Conservation (phyloP, 2,113 vertebrate species). For the Tragulus kanchil region DNA sequence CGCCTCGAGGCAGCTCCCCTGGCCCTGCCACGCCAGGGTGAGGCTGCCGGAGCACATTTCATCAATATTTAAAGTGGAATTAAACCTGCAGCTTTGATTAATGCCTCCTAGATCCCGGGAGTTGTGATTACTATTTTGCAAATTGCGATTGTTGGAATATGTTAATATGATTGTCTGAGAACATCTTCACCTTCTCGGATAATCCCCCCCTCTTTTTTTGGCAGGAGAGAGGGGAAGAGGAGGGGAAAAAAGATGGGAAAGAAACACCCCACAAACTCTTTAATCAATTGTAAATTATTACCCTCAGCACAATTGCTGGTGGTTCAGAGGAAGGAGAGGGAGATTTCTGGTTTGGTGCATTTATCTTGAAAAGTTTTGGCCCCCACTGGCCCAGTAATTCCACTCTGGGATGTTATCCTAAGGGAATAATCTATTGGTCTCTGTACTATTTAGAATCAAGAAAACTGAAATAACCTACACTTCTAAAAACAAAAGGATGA, state of each 20-base stretch:
- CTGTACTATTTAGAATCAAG: conserved; percentile 49
- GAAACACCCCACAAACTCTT: conserved; percentile 87
- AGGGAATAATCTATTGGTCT: conserved; percentile 37
- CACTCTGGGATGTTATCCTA: background rate
- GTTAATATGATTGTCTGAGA: conserved; percentile 93
- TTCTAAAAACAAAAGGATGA: conserved; percentile 26
- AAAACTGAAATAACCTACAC: conserved; percentile 32
- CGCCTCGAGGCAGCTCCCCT: conserved; percentile 85
- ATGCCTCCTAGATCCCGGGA: conserved; percentile 87
- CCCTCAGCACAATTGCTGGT: conserved; percentile 84
- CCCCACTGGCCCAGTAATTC: background rate
- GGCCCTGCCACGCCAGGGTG: conserved; percentile 90
- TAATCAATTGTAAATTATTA: conserved; percentile 92
- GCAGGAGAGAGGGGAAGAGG: conserved; percentile 48
- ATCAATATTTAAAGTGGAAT: conserved; percentile 96
- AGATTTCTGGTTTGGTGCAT: conserved; percentile 73
- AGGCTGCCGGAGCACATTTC: conserved; percentile 89
- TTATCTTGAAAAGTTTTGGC: conserved; percentile 83
- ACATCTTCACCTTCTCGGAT: conserved; percentile 93
- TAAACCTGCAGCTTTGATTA: conserved; percentile 93
- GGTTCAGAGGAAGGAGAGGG: conserved; percentile 58
- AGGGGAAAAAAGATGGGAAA: conserved; percentile 79
- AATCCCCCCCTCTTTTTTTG: conserved; percentile 88
- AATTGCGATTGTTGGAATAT: conserved; percentile 92
- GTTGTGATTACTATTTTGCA: conserved; percentile 94